Conservation (phyloP, 2,888 invertebrate genomes). For the Portevinia maculata region DNA sequence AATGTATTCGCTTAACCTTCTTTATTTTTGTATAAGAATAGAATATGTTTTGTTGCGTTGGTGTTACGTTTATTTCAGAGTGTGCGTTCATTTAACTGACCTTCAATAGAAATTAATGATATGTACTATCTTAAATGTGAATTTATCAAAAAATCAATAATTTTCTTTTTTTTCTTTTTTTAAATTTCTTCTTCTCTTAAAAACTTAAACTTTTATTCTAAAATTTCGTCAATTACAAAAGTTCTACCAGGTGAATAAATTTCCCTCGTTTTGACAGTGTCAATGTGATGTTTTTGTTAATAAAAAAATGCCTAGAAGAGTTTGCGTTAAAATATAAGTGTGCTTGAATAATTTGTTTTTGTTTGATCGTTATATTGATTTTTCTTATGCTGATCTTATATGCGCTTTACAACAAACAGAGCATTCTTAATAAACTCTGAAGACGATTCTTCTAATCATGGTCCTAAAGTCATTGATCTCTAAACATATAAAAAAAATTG, state of each 20-base stretch:
- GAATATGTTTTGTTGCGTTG: neutral
- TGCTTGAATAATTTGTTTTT: slow-evolving; percentile 25
- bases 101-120: neutral
- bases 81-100: neutral
- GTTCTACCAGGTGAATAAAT: slow-evolving; percentile 81
- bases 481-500: too few species aligned
- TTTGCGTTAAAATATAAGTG: slow-evolving; percentile 18
- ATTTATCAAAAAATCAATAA: slow-evolving; percentile 28
- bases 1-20: slow-evolving; percentile 4
- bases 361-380: slow-evolving; percentile 1
- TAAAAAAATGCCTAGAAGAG: slow-evolving; percentile 3
- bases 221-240: slow-evolving; percentile 70
- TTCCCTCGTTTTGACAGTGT: slow-evolving; percentile 75
- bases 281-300: slow-evolving; percentile 42
- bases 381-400: slow-evolving; percentile 19
- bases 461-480: too few species aligned
- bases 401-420: neutral
- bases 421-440: too few species aligned
- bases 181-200: slow-evolving; percentile 58
- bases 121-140: slow-evolving; percentile 2
- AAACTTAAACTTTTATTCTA: slow-evolving; percentile 13
- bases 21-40: neutral
- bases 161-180: slow-evolving; percentile 40
- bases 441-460: too few species aligned
- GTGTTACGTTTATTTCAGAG: neutral